Evolutionary conservation across 2,888 invertebrate species (phyloP), one percentile per base, ranked within the genome.

Genomic region (Tachina lurida): DNA sequence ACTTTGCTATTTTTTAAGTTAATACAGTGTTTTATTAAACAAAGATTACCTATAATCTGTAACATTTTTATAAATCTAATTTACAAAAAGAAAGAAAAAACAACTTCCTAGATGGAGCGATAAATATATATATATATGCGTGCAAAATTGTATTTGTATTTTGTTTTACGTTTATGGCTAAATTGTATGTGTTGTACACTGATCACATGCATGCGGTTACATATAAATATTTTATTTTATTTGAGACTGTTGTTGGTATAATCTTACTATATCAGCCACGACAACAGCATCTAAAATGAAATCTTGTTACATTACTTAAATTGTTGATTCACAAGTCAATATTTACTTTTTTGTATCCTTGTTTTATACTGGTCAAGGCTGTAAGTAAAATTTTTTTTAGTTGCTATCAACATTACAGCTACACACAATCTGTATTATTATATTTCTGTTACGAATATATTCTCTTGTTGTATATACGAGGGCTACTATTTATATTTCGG

Each of bases 281-380:
- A 60, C 17, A 15, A 31, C 43, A 43, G 19, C 22, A 75, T 54
- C 17, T 75, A 31, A 75, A 75, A 81, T 62, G n/a, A 73, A 76
- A 76, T 77, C 62, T 81, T 74, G 81, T 84, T 81, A 63, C 74
- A 77, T 84, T 81, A 54, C 73, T 84, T 84, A 75, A 80, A 67
- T 81, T 67, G 81, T 84, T 84, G 77, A 84, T 81, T 81, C 77
- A 77, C 81, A 84, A 84, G 81, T 81, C 84, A 84, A 84, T 84
- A 81, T 81, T 84, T 84, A 63, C 71, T 80, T 63, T 74, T 31
- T 52, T 73, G 43, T 77, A 31, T 62, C 52, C 58, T 75, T 60
- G 43, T 80, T 22, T 75, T 71, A 54, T 71, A 45, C 77, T 85
- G 81, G 81, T 78, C 74, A 85, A 85, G 76, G 63, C 74, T 74